These are phyloP conservation scores for Neoarius graeffei DNA, from an alignment of 2,113 vertebrate species.

Conservation along the genomic window DNA sequence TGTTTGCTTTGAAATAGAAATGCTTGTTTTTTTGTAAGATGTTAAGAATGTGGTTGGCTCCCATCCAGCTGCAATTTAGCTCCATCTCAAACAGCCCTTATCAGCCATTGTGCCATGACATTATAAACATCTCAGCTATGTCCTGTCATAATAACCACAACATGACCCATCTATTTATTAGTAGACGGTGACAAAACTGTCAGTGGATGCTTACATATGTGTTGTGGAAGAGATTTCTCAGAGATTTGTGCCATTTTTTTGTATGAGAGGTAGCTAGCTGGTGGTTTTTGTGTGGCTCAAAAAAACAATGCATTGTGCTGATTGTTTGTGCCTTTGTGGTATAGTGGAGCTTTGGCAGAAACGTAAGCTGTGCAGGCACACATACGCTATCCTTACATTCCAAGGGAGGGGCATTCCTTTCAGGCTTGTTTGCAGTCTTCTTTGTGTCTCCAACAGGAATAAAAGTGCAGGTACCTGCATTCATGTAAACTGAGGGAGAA, in stretches of 20 bases:
- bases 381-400: neutral
- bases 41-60: slow-evolving; percentile 34
- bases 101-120: slow-evolving; percentile 30
- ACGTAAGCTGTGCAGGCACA: neutral
- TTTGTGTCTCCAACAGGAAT: slow-evolving; percentile 16
- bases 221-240: slow-evolving; percentile 7
- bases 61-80: slow-evolving; percentile 41
- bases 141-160: neutral
- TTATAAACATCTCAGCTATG: slow-evolving; percentile 33
- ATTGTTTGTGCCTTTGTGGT: neutral
- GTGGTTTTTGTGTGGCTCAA: neutral
- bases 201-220: neutral
- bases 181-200: neutral
- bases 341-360: neutral
- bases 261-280: neutral
- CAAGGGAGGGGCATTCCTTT: neutral
- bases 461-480: slow-evolving; percentile 18
- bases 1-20: neutral
- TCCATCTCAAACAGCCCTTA: slow-evolving; percentile 34
- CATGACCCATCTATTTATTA: slow-evolving; percentile 7
- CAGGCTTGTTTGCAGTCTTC: slow-evolving; percentile 1
- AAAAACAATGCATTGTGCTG: neutral
- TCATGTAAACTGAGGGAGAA: slow-evolving; percentile 10
- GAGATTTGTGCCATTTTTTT: neutral
- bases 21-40: slow-evolving; percentile 12